Evolutionary conservation across 2,888 invertebrate genomes (phyloP).

Genomic region (Campaea margaritaria): DNA sequence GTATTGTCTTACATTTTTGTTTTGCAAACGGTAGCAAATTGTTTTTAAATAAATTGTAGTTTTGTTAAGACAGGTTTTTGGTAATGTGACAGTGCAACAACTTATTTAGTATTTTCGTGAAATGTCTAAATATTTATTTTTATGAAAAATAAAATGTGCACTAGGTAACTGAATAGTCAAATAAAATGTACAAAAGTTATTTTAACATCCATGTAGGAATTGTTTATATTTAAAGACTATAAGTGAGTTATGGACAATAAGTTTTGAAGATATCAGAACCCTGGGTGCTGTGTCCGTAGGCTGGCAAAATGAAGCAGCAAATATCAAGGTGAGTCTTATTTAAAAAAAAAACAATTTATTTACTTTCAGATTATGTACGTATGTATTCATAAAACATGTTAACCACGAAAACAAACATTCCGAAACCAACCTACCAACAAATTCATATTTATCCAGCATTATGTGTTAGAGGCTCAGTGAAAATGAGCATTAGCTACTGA

Average conservation of each 20-base stretch:
- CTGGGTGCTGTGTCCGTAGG: constrained; percentile 1
- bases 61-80: constrained; percentile 64
- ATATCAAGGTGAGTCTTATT: constrained; percentile 20
- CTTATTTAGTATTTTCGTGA: constrained; percentile 16
- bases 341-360: background rate
- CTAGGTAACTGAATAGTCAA: background rate
- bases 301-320: constrained; percentile 4
- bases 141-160: background rate
- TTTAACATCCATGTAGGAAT: background rate
- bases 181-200: background rate
- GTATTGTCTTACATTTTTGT: constrained; percentile 44
- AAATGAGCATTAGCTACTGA: too few relatives aligned
- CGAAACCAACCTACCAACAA: too few relatives aligned
- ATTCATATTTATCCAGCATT: too few relatives aligned
- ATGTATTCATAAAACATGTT: too few relatives aligned
- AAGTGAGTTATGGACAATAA: constrained; percentile 24
- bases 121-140: constrained; percentile 2
- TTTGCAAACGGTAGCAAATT: constrained; percentile 30
- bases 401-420: too few relatives aligned
- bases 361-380: too few relatives aligned
- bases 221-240: constrained; percentile 13
- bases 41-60: constrained; percentile 46
- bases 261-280: constrained; percentile 4
- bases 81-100: constrained; percentile 33
- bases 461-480: too few relatives aligned